Percentiles rank a stretch among this genome's conserved stretches.
Evolutionary conservation across 1,140 invertebrate species (phyloP).

Genomic region (Drosophila kurseongensis): DNA sequence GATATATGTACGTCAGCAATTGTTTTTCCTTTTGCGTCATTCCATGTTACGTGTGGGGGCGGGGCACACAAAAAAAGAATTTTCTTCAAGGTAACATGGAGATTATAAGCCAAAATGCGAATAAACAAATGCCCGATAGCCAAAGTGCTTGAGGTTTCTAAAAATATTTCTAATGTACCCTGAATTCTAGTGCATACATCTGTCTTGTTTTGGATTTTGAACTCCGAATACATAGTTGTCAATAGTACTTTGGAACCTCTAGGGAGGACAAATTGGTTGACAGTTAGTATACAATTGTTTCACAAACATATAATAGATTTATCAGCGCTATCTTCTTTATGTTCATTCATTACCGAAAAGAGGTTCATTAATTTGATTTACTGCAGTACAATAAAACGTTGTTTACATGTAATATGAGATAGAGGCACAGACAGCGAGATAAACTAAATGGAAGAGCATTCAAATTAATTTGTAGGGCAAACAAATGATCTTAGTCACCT

Average conservation of each 20-base stretch:
- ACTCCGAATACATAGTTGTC: not conserved
- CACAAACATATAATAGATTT: constrained; percentile 1
- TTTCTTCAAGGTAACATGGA: constrained; percentile 52
- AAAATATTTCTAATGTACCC: constrained; percentile 32
- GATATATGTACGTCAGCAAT: constrained; percentile 37
- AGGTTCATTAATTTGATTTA: constrained; percentile 4
- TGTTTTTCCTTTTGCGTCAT: constrained; percentile 52
- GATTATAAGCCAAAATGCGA: constrained; percentile 50
- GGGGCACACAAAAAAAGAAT: constrained; percentile 14
- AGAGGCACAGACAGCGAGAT: constrained; percentile 7
- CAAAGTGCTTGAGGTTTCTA: constrained; percentile 42
- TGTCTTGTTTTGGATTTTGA: constrained; percentile 32
- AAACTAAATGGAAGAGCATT: constrained; percentile 16
- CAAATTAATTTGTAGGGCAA: constrained; percentile 11
- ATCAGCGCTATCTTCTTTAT: not conserved
- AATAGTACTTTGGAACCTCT: constrained; percentile 15
- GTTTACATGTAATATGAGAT: constrained; percentile 22
- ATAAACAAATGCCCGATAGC: constrained; percentile 29
- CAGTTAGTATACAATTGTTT: not conserved
- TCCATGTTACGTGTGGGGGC: constrained; percentile 58
- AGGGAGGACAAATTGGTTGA: not conserved
- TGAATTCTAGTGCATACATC: constrained; percentile 3
- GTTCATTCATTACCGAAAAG: constrained; percentile 4
- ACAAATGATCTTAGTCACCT: not conserved
- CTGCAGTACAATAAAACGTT: constrained; percentile 15